Evolutionary conservation across 2,888 invertebrate species (phyloP).

Genomic region (Chromoteleia sp.): DNA sequence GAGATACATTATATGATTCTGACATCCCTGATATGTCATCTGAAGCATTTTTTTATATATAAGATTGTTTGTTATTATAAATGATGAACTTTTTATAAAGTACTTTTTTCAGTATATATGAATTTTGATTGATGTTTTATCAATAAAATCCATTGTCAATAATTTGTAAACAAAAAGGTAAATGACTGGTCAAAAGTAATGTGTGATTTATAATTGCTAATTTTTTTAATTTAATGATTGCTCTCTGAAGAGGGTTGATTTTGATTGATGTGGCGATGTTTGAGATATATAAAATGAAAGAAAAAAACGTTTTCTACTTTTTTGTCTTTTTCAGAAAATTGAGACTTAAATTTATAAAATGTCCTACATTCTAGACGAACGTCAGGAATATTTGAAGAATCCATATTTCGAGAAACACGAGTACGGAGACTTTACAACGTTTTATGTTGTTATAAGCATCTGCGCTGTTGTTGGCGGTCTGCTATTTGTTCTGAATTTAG

Average conservation of each 20-base stretch:
- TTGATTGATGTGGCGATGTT: slow-evolving; percentile 3
- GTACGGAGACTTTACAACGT: slow-evolving; percentile 92
- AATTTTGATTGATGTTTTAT: background rate
- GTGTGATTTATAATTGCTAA: background rate
- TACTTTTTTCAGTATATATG: no score
- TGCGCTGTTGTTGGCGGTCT: slow-evolving; percentile 90
- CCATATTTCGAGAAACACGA: slow-evolving; percentile 87
- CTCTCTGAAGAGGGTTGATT: background rate
- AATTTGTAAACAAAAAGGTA: background rate
- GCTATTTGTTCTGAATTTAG: slow-evolving; percentile 91
- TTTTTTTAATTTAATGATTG: background rate
- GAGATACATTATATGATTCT: no score
- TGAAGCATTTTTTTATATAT: no score
- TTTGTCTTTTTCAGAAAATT: slow-evolving; percentile 80
- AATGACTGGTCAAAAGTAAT: background rate
- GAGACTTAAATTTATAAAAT: slow-evolving; percentile 80
- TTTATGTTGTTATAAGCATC: slow-evolving; percentile 93
- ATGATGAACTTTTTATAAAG: no score
- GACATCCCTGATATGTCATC: no score
- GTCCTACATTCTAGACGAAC: slow-evolving; percentile 88
- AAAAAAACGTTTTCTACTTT: slow-evolving; percentile 71
- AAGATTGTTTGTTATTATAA: no score
- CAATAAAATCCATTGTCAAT: background rate
- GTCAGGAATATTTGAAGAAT: slow-evolving; percentile 87
- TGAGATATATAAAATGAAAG: slow-evolving; percentile 12